Evolutionary conservation across 2,113 vertebrate genomes (phyloP), one percentile per base, ranked within the genome.

Genomic region (Australoheros scitulus): DNA sequence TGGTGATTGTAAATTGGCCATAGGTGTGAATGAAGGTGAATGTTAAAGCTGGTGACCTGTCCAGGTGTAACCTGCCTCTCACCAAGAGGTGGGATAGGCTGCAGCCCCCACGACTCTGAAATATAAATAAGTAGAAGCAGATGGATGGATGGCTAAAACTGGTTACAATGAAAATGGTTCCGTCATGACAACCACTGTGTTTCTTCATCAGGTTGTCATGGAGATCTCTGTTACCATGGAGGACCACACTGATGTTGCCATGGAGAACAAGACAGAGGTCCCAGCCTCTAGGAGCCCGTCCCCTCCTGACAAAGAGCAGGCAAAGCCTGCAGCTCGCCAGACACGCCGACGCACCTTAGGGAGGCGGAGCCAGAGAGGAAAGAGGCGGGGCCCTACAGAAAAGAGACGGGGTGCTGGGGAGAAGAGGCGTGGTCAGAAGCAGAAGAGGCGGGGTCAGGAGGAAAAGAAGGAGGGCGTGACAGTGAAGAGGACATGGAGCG

Each of bases 381-480:
- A 85, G 18, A 83, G 78, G 50, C 80, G 38, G 24, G 70, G 50
- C 7, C 24, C 58, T 0, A 52, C 1, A 3, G 82, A 80, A 14
- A 89, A 86, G 63, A 63, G 63, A 63, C 56, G 82, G 1, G 72
- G 70, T 1, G 2, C 14, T 0, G 26, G 4, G 0, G 79, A 76
- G 8, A 89, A 84, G 15, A 77, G 76, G 32, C 80, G 77, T 0
- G 61, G 77, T 0, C 82, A 43, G 6, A 82, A 78, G 24, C 79
- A 59, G 2, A 92, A 58, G 74, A 81, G 88, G 68, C 76, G 74
- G 1, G 36, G 64, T 2, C 80, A 83, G 22, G 72, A 88, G 20
- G 87, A 74, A 15, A 74, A 81, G 78, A 68, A 56, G 18, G 88
- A 80, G 18, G 89, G 91, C 1, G 93, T 94, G 56, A 91, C 85